Conservation (phyloP, 1,140 invertebrate species). For the Pogonomyrmex barbatus region DNA sequence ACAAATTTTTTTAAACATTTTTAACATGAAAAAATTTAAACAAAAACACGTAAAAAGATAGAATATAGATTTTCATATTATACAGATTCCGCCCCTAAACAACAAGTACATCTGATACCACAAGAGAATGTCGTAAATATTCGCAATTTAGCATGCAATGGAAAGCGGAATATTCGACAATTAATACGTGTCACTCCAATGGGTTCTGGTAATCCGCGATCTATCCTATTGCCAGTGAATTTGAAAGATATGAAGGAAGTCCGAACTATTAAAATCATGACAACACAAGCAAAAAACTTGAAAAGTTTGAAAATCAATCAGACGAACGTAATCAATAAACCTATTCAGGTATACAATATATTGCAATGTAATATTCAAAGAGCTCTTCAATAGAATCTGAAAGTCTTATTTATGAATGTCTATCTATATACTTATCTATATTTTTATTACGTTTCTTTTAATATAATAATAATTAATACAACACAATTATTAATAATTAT, state of each 20-base stretch:
- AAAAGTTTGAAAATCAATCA: constrained; percentile 83
- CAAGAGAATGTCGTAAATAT: constrained; percentile 75
- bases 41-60: neutral
- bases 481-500: constrained; percentile 10
- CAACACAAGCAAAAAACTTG: constrained; percentile 85
- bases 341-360: constrained; percentile 75
- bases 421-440: neutral
- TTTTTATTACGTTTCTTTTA: too few relatives aligned
- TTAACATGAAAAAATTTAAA: neutral
- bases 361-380: neutral
- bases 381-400: neutral
- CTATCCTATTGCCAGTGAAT: constrained; percentile 90
- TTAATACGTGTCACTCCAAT: constrained; percentile 83
- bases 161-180: constrained; percentile 80
- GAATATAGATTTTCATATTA: neutral
- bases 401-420: neutral
- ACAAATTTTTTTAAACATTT: neutral
- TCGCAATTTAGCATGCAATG: constrained; percentile 75
- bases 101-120: constrained; percentile 50
- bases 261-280: constrained; percentile 91
- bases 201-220: constrained; percentile 87
- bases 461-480: too few relatives aligned
- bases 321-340: constrained; percentile 80
- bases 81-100: constrained; percentile 56
- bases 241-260: constrained; percentile 90